Base-by-base conservation (phyloP, 1,140 invertebrate species). In the Phthorimaea operculella region DNA sequence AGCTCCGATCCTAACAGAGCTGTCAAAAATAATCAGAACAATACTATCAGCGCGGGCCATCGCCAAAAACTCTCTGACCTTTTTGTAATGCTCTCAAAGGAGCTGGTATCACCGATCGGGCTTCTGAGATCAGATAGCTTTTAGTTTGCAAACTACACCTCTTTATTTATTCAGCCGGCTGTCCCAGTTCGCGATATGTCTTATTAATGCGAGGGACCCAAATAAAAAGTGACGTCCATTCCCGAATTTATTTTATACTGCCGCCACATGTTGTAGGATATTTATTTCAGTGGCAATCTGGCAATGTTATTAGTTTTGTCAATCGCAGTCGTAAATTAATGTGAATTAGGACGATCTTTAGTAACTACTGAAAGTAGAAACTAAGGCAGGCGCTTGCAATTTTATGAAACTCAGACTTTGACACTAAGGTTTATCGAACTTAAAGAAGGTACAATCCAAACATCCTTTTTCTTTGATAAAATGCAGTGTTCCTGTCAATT, bases 101-200 rank as follows among this genome's bases (percentile, higher is more conserved):
- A 58, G 45, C 8, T 47, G 8, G 10, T 9, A 47, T 60, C 54
- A 49, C 21, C 21, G 21, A 28, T 28, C 21, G 21, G 21, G 21
- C 21, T 28, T 28, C 21, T 28, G 21, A 58, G 66, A 80, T 80
- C 74, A 64, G 77, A 79, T 79, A 73, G 59, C 64, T 63, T 71
- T 68, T 61, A 70, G 67, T 72, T 71, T 72, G 70, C 71, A 70
- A 75, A 74, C 69, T 74, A 74, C 60, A 63, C 64, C 67, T 66
- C 73, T 78, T 72, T 74, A 54, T 62, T 59, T 44, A 33, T 62
- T 60, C 44, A 47, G 15, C 16, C 44, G 44, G n/a, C 8, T 17
- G 44, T 47, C 44, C 16, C 66, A 64, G 51, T 39, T 39, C 62
- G 58, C 63, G 56, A 67, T 72, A 69, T 54, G 57, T 66, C 60